Conservation (phyloP, 1,140 invertebrate genomes). For the Drosophila albomicans region DNA sequence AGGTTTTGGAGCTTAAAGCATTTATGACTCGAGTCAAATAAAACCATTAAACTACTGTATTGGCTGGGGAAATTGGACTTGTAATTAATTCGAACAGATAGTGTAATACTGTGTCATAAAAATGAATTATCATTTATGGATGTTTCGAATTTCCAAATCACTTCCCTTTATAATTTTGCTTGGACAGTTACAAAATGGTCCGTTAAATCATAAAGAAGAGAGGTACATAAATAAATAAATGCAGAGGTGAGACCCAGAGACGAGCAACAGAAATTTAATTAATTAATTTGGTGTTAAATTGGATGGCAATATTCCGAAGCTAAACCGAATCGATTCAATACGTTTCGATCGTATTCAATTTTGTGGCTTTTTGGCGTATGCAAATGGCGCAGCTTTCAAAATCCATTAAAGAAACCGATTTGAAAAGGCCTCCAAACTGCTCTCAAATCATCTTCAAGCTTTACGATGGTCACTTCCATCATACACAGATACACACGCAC, state of each 20-base stretch:
- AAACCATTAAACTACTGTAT: slow-evolving; percentile 12
- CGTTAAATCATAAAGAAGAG: slow-evolving; percentile 24
- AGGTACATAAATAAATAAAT: not conserved
- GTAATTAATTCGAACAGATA: not conserved
- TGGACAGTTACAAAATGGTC: slow-evolving; percentile 20
- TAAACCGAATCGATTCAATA: slow-evolving; percentile 17
- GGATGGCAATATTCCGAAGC: slow-evolving; percentile 6
- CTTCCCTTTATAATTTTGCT: slow-evolving; percentile 24
- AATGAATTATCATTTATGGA: slow-evolving; percentile 20
- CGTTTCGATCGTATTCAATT: slow-evolving; percentile 22
- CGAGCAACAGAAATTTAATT: slow-evolving; percentile 23
- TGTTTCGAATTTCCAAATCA: slow-evolving; percentile 5
- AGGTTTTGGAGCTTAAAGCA: not conserved
- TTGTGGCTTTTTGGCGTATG: slow-evolving; percentile 17
- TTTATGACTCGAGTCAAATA: slow-evolving; percentile 19
- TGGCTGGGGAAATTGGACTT: slow-evolving; percentile 2
- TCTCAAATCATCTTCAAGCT: slow-evolving; percentile 36
- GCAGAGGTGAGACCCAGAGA: not conserved
- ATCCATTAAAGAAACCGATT: slow-evolving; percentile 62
- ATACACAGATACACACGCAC: slow-evolving; percentile 9
- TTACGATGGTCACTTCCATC: slow-evolving; percentile 22
- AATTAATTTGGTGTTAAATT: slow-evolving; percentile 38
- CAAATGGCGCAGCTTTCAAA: slow-evolving; percentile 67
- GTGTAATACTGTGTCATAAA: slow-evolving; percentile 3
- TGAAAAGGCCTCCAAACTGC: slow-evolving; percentile 58